A percentile compares a stretch with the other conserved stretches of the same genome.
Evolutionary conservation across 1,140 invertebrate species (phyloP).

Genomic region (Periplaneta americana): DNA sequence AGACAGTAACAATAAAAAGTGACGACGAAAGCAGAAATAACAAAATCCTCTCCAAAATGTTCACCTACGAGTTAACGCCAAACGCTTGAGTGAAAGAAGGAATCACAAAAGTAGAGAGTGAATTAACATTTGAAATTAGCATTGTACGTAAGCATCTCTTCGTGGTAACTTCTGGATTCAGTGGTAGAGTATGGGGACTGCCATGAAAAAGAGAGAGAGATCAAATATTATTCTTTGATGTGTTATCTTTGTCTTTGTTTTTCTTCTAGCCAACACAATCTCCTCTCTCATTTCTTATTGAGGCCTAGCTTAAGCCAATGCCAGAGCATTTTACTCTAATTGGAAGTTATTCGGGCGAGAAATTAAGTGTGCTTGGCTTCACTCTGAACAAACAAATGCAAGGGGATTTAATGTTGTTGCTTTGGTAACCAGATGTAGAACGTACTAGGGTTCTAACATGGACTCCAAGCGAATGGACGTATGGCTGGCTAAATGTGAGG

Average conservation of each 20-base stretch:
- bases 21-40: too few relatives aligned
- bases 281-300: neutral
- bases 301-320: neutral
- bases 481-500: neutral
- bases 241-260: neutral
- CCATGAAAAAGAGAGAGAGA: neutral
- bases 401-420: conserved; percentile 8
- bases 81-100: too few relatives aligned
- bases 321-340: neutral
- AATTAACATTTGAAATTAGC: neutral
- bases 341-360: conserved; percentile 4
- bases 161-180: neutral
- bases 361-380: conserved; percentile 1
- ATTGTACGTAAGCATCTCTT: neutral
- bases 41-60: too few relatives aligned
- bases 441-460: neutral
- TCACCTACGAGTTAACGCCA: too few relatives aligned
- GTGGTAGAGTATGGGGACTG: neutral
- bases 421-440: neutral
- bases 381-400: neutral
- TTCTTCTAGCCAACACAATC: neutral
- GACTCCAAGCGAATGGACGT: neutral
- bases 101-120: too few relatives aligned
- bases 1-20: too few relatives aligned
- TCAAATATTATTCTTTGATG: neutral